These are phyloP conservation scores for Apoda limacodes DNA, from an alignment of 2,888 invertebrate genomes.

Conservation along the genomic window DNA sequence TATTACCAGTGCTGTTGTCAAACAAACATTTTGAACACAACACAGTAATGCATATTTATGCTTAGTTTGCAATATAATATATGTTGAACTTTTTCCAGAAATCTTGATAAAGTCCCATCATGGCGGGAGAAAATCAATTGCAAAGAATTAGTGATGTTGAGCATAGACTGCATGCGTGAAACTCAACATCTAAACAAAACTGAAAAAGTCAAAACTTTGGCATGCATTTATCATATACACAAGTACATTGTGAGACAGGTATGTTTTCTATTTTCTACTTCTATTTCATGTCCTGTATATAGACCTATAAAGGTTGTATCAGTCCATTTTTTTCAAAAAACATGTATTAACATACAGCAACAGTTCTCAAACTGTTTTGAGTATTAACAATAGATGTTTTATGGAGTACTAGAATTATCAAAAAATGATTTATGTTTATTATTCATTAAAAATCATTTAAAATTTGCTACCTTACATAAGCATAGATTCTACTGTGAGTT, in stretches of 20 bases:
- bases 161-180: conserved; percentile 42
- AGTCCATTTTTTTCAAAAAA: no score
- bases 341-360: no score
- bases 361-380: no score
- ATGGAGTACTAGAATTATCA: no score
- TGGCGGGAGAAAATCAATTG: conserved; percentile 39
- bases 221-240: conserved; percentile 48
- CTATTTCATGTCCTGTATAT: neutral
- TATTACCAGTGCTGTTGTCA: neutral
- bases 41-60: no score
- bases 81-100: conserved; percentile 29
- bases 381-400: no score
- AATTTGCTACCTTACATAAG: no score
- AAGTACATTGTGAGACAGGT: conserved; percentile 35
- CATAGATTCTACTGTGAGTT: no score
- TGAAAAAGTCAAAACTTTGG: conserved; percentile 39
- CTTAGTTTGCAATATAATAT: neutral
- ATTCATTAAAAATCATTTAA: no score
- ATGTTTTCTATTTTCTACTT: conserved; percentile 8
- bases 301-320: neutral
- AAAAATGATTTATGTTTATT: no score
- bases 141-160: conserved; percentile 31
- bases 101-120: conserved; percentile 43
- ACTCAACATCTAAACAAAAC: conserved; percentile 28
- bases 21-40: no score